Conservation (phyloP, 2,888 invertebrate species). For the Drosophila longiperda region DNA sequence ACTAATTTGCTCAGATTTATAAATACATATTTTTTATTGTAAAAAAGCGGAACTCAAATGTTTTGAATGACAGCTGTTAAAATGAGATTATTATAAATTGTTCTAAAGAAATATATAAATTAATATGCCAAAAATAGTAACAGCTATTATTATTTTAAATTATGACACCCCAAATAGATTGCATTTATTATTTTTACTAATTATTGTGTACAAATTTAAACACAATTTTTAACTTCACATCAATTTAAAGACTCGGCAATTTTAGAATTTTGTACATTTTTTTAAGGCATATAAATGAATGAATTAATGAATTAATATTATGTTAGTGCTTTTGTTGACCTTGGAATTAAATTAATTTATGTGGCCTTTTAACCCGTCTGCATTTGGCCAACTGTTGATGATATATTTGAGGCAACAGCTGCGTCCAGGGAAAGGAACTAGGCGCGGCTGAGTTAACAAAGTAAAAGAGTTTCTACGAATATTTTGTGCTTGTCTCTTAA, state of each 20-base stretch:
- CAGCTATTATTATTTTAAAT: neutral
- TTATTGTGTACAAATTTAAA: neutral
- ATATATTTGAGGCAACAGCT: slow-evolving; percentile 56
- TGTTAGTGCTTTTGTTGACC: slow-evolving; percentile 1
- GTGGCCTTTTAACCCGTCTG: neutral
- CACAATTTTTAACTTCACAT: neutral
- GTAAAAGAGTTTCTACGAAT: slow-evolving; percentile 23
- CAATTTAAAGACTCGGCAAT: neutral
- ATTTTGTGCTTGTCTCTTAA: slow-evolving; percentile 40
- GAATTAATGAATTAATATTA: neutral
- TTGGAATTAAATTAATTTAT: slow-evolving; percentile 20
- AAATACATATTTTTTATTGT: neutral
- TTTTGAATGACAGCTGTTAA: neutral
- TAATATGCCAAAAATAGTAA: neutral
- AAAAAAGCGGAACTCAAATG: neutral
- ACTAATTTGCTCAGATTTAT: neutral
- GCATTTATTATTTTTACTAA: neutral
- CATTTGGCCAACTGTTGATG: slow-evolving; percentile 45
- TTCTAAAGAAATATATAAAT: neutral
- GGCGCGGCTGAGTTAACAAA: slow-evolving; percentile 58
- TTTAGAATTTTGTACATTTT: neutral
- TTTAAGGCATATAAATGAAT: neutral
- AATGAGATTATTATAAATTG: neutral
- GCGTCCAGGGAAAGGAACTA: slow-evolving; percentile 37
- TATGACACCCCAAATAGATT: neutral